These are phyloP conservation scores for Smittia sp. DNA, from an alignment of 2,888 invertebrate species.

Conservation along the genomic window DNA sequence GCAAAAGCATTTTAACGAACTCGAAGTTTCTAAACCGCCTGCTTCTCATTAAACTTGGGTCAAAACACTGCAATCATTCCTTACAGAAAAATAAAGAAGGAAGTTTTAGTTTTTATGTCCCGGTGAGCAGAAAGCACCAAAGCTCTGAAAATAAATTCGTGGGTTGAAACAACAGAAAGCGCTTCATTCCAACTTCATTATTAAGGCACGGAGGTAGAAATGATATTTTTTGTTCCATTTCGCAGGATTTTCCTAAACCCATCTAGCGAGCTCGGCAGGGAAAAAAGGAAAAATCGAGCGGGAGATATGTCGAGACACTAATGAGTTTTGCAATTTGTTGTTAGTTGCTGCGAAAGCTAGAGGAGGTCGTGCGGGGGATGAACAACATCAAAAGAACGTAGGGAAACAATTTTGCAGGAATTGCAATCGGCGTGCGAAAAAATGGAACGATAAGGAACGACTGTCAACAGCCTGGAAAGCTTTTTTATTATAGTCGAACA, in stretches of 20 bases:
- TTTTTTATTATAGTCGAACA: constrained; percentile 22
- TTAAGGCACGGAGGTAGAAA: not conserved
- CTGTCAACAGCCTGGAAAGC: not conserved
- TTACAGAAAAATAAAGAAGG: not conserved
- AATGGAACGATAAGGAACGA: not conserved
- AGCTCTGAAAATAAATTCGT: not conserved
- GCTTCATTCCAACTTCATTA: constrained; percentile 4
- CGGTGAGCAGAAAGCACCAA: not conserved
- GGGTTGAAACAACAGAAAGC: not conserved
- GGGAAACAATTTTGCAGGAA: too few species aligned
- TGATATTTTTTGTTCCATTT: constrained; percentile 3
- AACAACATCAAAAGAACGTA: not conserved
- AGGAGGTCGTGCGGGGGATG: not conserved
- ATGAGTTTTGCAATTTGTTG: constrained; percentile 39
- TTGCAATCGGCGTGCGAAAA: not conserved
- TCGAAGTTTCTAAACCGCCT: too few species aligned
- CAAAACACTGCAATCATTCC: too few species aligned
- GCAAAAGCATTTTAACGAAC: too few species aligned
- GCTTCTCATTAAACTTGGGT: too few species aligned
- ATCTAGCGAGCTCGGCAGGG: not conserved
- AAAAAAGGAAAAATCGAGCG: not conserved
- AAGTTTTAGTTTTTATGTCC: not conserved
- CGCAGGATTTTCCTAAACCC: not conserved
- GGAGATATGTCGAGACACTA: constrained; percentile 29
- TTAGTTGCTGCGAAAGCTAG: not conserved